Conservation (phyloP, 2,888 invertebrate species). For the Hermodice carunculata region DNA sequence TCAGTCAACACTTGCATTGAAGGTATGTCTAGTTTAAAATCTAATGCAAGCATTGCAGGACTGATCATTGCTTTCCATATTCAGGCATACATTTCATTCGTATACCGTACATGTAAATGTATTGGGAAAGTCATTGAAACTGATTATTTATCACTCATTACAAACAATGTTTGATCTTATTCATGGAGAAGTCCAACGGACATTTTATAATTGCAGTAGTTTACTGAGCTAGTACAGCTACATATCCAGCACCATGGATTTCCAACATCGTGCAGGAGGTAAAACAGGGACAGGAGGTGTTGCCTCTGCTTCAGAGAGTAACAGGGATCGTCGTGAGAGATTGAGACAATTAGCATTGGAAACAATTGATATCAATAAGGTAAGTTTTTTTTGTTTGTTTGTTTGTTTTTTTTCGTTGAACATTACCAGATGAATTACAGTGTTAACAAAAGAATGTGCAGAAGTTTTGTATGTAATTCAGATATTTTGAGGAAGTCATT, state of each 20-base stretch:
- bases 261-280: slow-evolving; percentile 98
- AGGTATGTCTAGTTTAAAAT: too few relatives aligned
- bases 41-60: too few relatives aligned
- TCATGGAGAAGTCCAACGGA: background rate
- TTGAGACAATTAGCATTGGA: slow-evolving; percentile 96
- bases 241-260: slow-evolving; percentile 87
- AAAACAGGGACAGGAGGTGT: slow-evolving; percentile 99
- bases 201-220: background rate
- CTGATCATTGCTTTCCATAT: too few relatives aligned
- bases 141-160: background rate
- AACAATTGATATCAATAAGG: slow-evolving; percentile 97
- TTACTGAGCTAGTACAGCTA: background rate
- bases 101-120: too few relatives aligned
- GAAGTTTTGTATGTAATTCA: too few relatives aligned
- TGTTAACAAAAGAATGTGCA: too few relatives aligned
- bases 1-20: too few relatives aligned
- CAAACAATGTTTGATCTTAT: background rate
- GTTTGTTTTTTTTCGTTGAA: too few relatives aligned
- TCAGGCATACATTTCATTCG: too few relatives aligned
- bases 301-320: slow-evolving; percentile 98
- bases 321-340: slow-evolving; percentile 95
- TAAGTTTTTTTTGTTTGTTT: slow-evolving; percentile 34
- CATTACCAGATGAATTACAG: too few relatives aligned
- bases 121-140: background rate
- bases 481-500: too few relatives aligned